Percentiles rank a stretch among this genome's conserved stretches.
phyloP scores from a whole-genome alignment of 2,888 invertebrate genomes.

The Drosophila infuscata region DNA sequence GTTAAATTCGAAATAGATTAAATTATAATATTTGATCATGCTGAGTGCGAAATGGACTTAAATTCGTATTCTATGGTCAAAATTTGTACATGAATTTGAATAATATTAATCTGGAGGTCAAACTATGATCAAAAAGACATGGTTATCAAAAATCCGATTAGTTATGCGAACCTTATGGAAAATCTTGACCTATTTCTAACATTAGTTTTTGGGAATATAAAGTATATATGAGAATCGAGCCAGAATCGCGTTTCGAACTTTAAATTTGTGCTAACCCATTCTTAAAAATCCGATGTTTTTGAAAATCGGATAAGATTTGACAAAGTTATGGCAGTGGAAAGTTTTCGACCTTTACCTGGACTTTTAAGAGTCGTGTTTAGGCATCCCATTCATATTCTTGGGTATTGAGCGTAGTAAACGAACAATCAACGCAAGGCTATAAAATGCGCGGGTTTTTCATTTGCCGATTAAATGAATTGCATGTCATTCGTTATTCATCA shows the following conservation, averaged over 20 bases:
- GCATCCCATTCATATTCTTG: background rate
- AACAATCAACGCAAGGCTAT: conserved; percentile 11
- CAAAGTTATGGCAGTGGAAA: background rate
- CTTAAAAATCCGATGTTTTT: background rate
- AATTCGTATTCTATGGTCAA: background rate
- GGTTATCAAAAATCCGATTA: too few species aligned
- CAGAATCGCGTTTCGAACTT: background rate
- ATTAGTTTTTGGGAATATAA: background rate
- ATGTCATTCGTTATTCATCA: conserved; percentile 48
- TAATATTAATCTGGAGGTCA: background rate
- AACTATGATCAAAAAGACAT: background rate
- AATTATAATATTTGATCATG: background rate
- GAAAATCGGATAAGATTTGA: too few species aligned
- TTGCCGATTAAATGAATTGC: conserved; percentile 39
- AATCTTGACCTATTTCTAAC: background rate
- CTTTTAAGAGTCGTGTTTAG: background rate
- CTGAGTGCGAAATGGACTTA: background rate
- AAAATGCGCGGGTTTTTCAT: conserved; percentile 48
- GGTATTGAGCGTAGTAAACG: background rate
- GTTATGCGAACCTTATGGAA: background rate
- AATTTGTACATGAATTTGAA: too few species aligned
- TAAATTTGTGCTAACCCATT: too few species aligned
- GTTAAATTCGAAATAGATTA: background rate
- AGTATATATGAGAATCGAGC: too few species aligned
- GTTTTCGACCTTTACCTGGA: background rate